These are phyloP conservation scores for Columba guinea DNA, from an alignment of 2,797 vertebrate species.

Conservation along the genomic window DNA sequence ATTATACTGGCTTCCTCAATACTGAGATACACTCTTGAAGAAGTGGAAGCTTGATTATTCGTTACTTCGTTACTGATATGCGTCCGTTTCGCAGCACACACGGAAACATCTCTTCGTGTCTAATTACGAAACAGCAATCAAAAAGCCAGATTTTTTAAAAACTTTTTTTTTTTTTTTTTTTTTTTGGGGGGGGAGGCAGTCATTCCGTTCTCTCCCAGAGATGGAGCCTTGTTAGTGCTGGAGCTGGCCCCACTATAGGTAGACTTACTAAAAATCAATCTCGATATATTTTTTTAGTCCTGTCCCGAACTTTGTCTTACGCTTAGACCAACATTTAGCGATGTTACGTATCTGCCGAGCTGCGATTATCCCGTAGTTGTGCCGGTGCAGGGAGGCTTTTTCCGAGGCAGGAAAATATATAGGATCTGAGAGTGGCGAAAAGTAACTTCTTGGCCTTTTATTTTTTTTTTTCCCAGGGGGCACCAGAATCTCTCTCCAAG, in stretches of 20 bases:
- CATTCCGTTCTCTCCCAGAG: neutral
- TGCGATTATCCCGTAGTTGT: neutral
- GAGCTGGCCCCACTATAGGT: neutral
- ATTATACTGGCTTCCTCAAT: neutral
- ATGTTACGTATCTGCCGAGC: neutral
- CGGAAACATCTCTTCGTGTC: neutral
- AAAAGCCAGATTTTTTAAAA: neutral
- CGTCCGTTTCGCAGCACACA: neutral
- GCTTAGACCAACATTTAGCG: neutral
- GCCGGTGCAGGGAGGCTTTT: neutral
- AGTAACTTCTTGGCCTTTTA: neutral
- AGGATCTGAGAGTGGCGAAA: neutral
- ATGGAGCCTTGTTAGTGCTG: neutral
- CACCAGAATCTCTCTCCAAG: neutral
- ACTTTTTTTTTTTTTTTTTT: fast-evolving
- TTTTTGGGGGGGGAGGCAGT: neutral
- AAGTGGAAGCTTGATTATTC: neutral
- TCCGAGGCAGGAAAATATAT: neutral
- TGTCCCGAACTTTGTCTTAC: neutral
- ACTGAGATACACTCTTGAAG: neutral
- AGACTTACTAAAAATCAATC: neutral
- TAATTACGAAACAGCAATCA: neutral
- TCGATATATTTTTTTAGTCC: neutral
- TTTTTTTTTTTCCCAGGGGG: too few species aligned
- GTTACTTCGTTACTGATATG: neutral